Percentiles rank a stretch among this genome's conserved stretches.
These are phyloP conservation scores for Heterodera schachtii DNA, from an alignment of 1,140 invertebrate species.

Conservation along the genomic window DNA sequence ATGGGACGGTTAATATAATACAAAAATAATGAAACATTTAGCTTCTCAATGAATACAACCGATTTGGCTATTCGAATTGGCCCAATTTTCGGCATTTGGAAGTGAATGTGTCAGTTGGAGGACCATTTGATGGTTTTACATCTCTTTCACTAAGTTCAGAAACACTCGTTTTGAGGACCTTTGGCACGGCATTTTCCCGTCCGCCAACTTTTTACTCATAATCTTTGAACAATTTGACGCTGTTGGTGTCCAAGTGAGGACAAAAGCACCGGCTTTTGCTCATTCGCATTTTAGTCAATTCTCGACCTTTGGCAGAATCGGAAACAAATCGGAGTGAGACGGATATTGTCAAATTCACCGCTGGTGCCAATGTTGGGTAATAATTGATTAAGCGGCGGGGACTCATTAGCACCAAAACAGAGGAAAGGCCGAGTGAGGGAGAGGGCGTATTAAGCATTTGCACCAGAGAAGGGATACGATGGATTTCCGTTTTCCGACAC, in stretches of 20 bases:
- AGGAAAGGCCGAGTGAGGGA: not conserved
- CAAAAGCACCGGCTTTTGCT: not conserved
- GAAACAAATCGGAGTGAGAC: conserved; percentile 50
- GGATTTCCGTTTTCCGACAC: too few relatives aligned
- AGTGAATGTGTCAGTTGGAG: conserved; percentile 52
- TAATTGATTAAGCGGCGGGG: too few relatives aligned
- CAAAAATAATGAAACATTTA: not conserved
- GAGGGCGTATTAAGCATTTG: not conserved
- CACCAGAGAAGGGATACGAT: too few relatives aligned
- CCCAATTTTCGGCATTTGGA: conserved; percentile 59
- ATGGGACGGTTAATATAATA: not conserved
- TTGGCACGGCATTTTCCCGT: conserved; percentile 49
- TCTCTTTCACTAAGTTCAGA: conserved; percentile 41
- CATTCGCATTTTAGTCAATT: conserved; percentile 30
- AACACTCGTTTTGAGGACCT: conserved; percentile 60
- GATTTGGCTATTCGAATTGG: conserved; percentile 58
- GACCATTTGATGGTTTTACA: conserved; percentile 13
- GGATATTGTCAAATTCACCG: conserved; percentile 58
- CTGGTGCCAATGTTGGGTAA: conserved; percentile 55
- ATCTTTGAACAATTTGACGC: conserved; percentile 63
- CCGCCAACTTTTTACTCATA: conserved; percentile 61
- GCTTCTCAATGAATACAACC: conserved; percentile 57
- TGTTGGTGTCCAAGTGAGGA: conserved; percentile 32
- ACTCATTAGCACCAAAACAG: too few relatives aligned
- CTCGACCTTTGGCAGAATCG: conserved; percentile 55